Conservation (phyloP, 1,140 invertebrate species). For the Globodera rostochiensis region DNA sequence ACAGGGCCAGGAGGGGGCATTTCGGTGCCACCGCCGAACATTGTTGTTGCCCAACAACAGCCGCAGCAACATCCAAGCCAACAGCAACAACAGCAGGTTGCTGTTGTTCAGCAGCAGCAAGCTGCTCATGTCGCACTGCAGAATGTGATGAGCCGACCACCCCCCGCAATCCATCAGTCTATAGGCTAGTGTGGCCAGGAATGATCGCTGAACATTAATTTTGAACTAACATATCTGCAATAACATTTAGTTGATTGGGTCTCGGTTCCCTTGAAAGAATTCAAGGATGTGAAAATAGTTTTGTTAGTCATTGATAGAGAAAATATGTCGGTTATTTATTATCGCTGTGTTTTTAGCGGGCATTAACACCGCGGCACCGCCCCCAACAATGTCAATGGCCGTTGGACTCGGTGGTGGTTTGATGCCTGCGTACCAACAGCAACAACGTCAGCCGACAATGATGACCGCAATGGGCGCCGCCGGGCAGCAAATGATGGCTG, state of each 20-base stretch:
- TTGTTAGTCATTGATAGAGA: not conserved
- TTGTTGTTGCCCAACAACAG: slow-evolving; percentile 1
- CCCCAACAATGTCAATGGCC: slow-evolving; percentile 19
- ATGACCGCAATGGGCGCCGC: slow-evolving; percentile 19
- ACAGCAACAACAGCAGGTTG: not conserved
- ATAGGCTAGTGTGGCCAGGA: slow-evolving; percentile 22
- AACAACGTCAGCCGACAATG: slow-evolving; percentile 32
- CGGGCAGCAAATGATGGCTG: slow-evolving; percentile 37
- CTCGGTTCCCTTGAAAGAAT: too few relatives aligned
- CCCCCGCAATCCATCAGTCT: slow-evolving; percentile 18
- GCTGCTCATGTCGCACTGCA: slow-evolving; percentile 12
- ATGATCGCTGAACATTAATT: not conserved
- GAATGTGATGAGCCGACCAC: slow-evolving; percentile 30
- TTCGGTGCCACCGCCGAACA: slow-evolving; percentile 11
- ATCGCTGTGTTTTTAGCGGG: slow-evolving; percentile 4
- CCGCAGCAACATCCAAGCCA: not conserved
- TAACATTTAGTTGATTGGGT: too few relatives aligned
- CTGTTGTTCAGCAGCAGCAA: slow-evolving; percentile 26
- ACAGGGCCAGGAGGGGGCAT: not conserved
- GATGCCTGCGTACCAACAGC: slow-evolving; percentile 23
- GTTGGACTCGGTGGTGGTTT: slow-evolving; percentile 1
- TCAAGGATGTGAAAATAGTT: not conserved
- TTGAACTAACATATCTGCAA: not conserved
- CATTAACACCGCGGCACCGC: slow-evolving; percentile 28
- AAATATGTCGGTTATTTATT: not conserved